Evolutionary conservation across 2,113 vertebrate genomes (phyloP).

Genomic region (Salvator merianae): DNA sequence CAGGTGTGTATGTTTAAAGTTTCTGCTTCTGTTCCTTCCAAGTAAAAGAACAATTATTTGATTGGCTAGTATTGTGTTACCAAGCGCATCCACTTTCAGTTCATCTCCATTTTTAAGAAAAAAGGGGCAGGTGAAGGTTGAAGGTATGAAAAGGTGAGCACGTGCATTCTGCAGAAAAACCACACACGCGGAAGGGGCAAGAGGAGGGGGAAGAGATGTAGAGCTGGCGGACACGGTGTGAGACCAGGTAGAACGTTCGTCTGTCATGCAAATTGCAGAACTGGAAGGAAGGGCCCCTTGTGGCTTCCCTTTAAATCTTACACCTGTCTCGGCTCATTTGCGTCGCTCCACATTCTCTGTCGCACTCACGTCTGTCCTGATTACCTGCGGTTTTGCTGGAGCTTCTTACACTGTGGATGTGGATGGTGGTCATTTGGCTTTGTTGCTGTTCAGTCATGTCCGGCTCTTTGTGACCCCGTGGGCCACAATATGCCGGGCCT

Average conservation of each 20-base stretch:
- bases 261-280: background rate
- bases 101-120: too few species aligned
- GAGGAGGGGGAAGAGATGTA: background rate
- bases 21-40: too few species aligned
- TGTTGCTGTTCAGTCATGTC: too few species aligned
- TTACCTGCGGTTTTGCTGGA: background rate
- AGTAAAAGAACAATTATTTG: too few species aligned
- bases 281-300: background rate
- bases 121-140: too few species aligned
- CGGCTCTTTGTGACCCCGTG: too few species aligned
- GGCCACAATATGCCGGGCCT: too few species aligned
- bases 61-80: too few species aligned
- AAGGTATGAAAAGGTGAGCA: too few species aligned
- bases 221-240: background rate
- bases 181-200: background rate
- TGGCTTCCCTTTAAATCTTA: background rate
- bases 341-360: background rate
- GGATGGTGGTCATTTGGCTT: background rate
- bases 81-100: too few species aligned
- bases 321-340: background rate
- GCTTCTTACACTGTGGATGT: background rate
- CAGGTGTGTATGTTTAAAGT: too few species aligned
- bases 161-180: too few species aligned
- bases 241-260: background rate
- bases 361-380: background rate